phyloP scores from a whole-genome alignment of 1,140 invertebrate genomes.

The Oryzaephilus surinamensis region DNA sequence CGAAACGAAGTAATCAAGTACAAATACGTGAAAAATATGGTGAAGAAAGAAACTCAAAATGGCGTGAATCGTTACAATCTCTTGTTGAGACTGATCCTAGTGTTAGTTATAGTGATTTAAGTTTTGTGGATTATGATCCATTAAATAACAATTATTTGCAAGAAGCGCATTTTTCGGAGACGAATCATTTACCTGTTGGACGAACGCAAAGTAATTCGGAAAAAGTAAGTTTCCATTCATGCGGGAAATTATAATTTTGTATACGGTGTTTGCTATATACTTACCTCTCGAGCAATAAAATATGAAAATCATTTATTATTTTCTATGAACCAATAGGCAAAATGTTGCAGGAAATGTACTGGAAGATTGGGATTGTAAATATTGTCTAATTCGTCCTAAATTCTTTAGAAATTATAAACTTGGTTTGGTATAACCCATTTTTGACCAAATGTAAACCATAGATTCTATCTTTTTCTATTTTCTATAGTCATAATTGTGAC shows the following conservation, averaged over 20 bases:
- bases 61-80: conserved; percentile 30
- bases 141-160: conserved; percentile 26
- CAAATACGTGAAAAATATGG: conserved; percentile 14
- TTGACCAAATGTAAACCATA: too few relatives aligned
- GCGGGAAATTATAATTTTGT: too few relatives aligned
- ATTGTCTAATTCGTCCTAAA: too few relatives aligned
- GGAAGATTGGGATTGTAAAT: too few relatives aligned
- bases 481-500: too few relatives aligned
- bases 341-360: too few relatives aligned
- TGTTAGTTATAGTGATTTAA: conserved; percentile 35
- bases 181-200: conserved; percentile 15
- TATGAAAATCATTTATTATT: not conserved
- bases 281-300: not conserved
- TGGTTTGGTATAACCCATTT: too few relatives aligned
- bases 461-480: too few relatives aligned
- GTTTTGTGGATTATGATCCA: conserved; percentile 33
- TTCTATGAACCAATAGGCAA: too few relatives aligned
- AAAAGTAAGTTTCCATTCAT: conserved; percentile 24
- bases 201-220: conserved; percentile 29
- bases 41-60: conserved; percentile 27
- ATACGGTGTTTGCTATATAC: too few relatives aligned
- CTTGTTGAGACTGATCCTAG: conserved; percentile 31
- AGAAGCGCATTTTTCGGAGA: conserved; percentile 1
- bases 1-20: conserved; percentile 22
- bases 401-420: too few relatives aligned